A percentile compares a stretch with the other conserved stretches of the same genome.
Conservation (phyloP, 1,140 invertebrate genomes). For the Physella acuta region DNA sequence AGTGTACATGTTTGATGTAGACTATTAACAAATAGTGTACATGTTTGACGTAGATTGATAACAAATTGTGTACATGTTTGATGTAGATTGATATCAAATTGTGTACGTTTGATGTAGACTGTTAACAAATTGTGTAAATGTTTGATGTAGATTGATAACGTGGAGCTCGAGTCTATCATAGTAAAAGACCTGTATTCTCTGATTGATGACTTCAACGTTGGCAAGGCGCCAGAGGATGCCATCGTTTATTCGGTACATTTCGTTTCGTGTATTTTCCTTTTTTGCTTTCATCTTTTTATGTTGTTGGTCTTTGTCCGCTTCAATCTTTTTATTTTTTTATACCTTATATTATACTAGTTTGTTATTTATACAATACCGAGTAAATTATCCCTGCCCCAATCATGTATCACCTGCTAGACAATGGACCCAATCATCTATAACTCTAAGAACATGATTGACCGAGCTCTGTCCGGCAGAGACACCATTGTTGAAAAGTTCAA, state of each 20-base stretch:
- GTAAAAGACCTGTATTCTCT: constrained; percentile 74
- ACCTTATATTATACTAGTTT: neutral
- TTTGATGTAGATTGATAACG: constrained; percentile 63
- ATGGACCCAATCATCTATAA: constrained; percentile 57
- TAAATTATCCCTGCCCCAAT: too few relatives aligned
- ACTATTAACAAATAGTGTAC: too few relatives aligned
- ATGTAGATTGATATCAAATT: too few relatives aligned
- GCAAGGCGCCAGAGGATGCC: constrained; percentile 66
- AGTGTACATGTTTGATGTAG: too few relatives aligned
- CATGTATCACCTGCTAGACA: constrained; percentile 52
- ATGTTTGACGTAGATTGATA: too few relatives aligned
- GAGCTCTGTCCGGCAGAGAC: constrained; percentile 58
- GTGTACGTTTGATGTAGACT: too few relatives aligned
- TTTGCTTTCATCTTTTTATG: too few relatives aligned
- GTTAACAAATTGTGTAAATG: too few relatives aligned
- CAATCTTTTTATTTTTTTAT: constrained; percentile 4
- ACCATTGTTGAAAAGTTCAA: constrained; percentile 59
- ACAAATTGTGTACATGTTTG: too few relatives aligned
- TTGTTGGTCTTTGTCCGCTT: too few relatives aligned
- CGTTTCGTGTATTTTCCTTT: constrained; percentile 6
- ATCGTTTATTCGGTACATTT: constrained; percentile 65
- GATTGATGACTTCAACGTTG: constrained; percentile 71
- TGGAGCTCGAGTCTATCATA: constrained; percentile 70
- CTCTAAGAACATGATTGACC: constrained; percentile 59
- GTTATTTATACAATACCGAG: too few relatives aligned